These are phyloP conservation scores for Sphaerophoria rueppellii DNA, from an alignment of 2,888 invertebrate species.

Conservation along the genomic window DNA sequence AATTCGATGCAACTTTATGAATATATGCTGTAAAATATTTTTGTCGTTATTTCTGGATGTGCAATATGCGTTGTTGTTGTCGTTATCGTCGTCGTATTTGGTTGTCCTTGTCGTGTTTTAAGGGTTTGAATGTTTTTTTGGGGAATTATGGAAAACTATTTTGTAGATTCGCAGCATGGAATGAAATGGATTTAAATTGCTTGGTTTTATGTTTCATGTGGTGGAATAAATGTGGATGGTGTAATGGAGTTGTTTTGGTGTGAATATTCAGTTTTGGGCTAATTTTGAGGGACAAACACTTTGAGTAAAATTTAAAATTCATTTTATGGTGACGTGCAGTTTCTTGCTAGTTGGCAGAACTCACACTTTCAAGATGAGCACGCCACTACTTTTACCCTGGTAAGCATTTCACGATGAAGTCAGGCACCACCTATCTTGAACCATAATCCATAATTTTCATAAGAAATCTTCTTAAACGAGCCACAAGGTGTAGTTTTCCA, in stretches of 20 bases:
- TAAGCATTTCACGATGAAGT: too few species aligned
- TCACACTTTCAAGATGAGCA: too few species aligned
- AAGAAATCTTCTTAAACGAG: not conserved
- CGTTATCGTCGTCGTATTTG: not conserved
- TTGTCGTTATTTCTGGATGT: not conserved
- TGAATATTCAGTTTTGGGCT: too few species aligned
- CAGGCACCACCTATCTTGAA: too few species aligned
- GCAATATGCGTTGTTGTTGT: not conserved
- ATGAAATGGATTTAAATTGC: conserved; percentile 67
- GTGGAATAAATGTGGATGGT: not conserved
- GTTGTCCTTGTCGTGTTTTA: not conserved
- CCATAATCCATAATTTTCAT: too few species aligned
- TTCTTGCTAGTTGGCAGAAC: too few species aligned
- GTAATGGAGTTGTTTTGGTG: too few species aligned
- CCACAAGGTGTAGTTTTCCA: not conserved
- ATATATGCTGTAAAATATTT: not conserved
- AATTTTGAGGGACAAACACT: too few species aligned
- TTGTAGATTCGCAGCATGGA: conserved; percentile 58
- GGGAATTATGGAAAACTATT: conserved; percentile 61
- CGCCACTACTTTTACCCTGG: too few species aligned
- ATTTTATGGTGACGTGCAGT: too few species aligned
- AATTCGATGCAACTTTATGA: conserved; percentile 6
- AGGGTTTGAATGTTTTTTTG: conserved; percentile 42
- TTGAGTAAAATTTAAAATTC: too few species aligned
- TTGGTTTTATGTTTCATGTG: conserved; percentile 25